Evolutionary conservation across 2,113 vertebrate genomes (phyloP), one percentile per base, ranked within the genome.

Genomic region (Toxotes jaculatrix): DNA sequence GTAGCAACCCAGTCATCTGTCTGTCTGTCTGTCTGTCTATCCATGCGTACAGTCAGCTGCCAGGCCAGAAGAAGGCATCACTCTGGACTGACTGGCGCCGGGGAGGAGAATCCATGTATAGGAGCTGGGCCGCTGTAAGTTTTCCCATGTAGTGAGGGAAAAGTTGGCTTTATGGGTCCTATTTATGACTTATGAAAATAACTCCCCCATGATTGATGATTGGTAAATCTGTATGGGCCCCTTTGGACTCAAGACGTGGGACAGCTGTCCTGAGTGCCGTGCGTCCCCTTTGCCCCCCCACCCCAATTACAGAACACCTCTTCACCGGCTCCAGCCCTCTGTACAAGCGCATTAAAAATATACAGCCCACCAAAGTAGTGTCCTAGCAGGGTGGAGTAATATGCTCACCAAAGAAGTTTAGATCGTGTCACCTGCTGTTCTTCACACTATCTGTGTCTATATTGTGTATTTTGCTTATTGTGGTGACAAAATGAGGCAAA

Each of bases 181-280:
- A 80, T 90, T 91, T 91, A 93, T 79, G 82, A 85, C 90, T 32
- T 80, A 72, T 89, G 74, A 89, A 90, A 93, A 92, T 90, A 89
- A 80, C 84, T 79, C 65, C 16, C 2, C 43, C 45, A 21, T 89
- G 91, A 93, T 81, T 93, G 86, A 92, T 90, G 90, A 91, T 89
- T 82, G 56, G 71, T 87, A 80, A 90, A 80, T 81, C 79, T 82
- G 79, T 83, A 89, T 71, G 49, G 64, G 65, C 67, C 80, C 70
- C 57, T 86, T 82, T 66, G 61, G 77, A 57, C 51, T 84, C 42
- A 64, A 81, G 83, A 83, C 7, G 6, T 61, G 38, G 40, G 90
- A 83, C 87, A 91, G 91, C 89, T 90, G 84, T 75, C 64, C 34
- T 72, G n/a, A 73, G 61, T 80, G 84, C 81, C 79, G 79, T 77